Evolutionary conservation across 2,888 invertebrate genomes (phyloP).

Genomic region (Pheosia tremula): DNA sequence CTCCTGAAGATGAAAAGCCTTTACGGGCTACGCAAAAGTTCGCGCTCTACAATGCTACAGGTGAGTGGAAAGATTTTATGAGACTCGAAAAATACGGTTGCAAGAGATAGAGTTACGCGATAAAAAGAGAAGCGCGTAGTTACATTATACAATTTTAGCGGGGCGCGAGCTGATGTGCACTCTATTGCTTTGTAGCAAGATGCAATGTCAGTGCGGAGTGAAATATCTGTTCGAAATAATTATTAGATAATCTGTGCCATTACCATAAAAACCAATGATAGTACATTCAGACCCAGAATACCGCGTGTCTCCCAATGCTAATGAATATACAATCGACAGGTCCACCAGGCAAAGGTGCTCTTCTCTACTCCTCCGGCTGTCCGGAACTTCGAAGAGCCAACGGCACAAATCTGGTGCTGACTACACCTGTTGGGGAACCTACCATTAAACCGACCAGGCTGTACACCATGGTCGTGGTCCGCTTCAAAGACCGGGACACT

Average conservation of each 20-base stretch:
- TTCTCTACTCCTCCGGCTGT: constrained; percentile 81
- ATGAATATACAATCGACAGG: constrained; percentile 43
- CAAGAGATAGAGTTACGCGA: too few relatives aligned
- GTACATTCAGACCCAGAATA: neutral
- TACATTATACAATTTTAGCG: too few relatives aligned
- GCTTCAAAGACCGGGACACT: constrained; percentile 69
- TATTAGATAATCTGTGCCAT: too few relatives aligned
- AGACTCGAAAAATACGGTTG: too few relatives aligned
- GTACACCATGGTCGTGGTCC: constrained; percentile 73
- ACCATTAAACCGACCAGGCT: constrained; percentile 73
- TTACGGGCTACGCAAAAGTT: constrained; percentile 62
- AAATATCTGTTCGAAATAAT: too few relatives aligned
- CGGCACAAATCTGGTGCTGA: constrained; percentile 56
- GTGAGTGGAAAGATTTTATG: constrained; percentile 41
- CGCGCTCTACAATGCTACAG: constrained; percentile 82
- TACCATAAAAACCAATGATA: too few relatives aligned
- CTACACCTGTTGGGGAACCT: constrained; percentile 68
- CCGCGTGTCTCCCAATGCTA: neutral
- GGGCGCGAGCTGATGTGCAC: too few relatives aligned
- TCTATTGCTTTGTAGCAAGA: too few relatives aligned
- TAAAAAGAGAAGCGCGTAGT: too few relatives aligned
- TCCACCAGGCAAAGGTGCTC: constrained; percentile 71
- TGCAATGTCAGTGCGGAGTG: too few relatives aligned
- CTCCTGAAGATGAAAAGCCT: constrained; percentile 59
- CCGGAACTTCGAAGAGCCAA: constrained; percentile 74